Percentiles rank a stretch among this genome's conserved stretches.
Conservation (phyloP, 2,113 vertebrate species). For the human (Homo sapiens) region DNA sequence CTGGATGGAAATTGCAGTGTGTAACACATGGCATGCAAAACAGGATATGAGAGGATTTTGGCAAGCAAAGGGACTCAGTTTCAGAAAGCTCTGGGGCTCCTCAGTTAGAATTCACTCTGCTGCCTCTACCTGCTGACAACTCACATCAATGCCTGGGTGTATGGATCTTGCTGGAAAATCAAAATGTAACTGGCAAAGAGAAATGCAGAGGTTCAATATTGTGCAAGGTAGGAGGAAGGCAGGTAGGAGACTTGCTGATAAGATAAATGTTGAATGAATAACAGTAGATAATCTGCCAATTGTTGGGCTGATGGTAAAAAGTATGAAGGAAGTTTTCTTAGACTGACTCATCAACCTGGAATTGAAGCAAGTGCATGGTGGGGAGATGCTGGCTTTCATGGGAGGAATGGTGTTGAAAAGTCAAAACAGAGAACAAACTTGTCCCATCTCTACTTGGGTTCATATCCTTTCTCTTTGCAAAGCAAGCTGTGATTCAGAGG, state of each 20-base stretch:
- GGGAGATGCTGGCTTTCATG: too few species aligned
- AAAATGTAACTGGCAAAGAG: background rate
- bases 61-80: too few species aligned
- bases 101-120: background rate
- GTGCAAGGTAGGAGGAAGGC: too few species aligned
- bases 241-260: too few species aligned
- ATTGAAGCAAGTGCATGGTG: background rate
- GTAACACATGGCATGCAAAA: background rate
- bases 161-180: background rate
- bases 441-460: background rate
- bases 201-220: too few species aligned
- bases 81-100: too few species aligned
- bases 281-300: fast-evolving
- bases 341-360: background rate
- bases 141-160: too few species aligned
- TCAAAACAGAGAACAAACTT: background rate
- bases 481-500: background rate
- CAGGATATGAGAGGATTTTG: background rate
- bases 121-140: fast-evolving
- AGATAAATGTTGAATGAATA: too few species aligned
- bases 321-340: too few species aligned
- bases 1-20: background rate
- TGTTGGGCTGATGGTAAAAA: background rate
- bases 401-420: background rate
- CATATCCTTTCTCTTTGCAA: background rate